Evolutionary conservation across 2,888 invertebrate genomes (phyloP), one percentile per base, ranked within the genome.

Genomic region (Sussaba pulchella): DNA sequence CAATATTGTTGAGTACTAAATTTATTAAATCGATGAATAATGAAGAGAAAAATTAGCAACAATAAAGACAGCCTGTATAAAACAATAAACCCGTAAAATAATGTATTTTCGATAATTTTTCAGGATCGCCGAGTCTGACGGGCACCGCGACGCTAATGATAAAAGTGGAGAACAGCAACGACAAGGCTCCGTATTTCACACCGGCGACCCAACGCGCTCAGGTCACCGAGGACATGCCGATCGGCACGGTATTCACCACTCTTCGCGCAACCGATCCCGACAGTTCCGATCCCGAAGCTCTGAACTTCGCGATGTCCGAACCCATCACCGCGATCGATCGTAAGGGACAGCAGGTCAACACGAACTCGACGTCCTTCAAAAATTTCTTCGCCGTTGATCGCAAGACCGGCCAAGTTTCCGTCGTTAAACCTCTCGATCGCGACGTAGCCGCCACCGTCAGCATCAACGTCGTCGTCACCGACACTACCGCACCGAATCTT

Each of bases 151-250:
- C 96, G 0, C 92, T 98, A 0, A 95, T 95, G 43, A 95, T 98
- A 5, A 95, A 95, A 86, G 95, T 98, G 2, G 94, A 96, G 36
- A 98, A 98, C 90, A 96, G 96, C 66, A 98, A 98, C 91, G 97
- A 98, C 89, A 98, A 98, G 91, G 93, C 95, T 78, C 98, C 98
- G 0, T 95, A 95, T 90, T 97, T 98, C 91, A 94, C 94, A 1
- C 98, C 98, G 0, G 91, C 94, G 41, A 95, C 95, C 8, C 97
- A 98, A 89, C 94, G 96, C 81, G 95, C 96, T 0, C 96, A 97
- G 93, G 96, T 96, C 87, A 91, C 97, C 2, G 97, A 97, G 86
- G 97, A 97, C 90, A 96, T 96, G 0, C 93, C 94, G 0, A 92
- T 95, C 0, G 97, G 96, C 0, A 95, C 96, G 0, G 92, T 95